Conservation (phyloP, 2,797 vertebrate species). For the Pterois miles region DNA sequence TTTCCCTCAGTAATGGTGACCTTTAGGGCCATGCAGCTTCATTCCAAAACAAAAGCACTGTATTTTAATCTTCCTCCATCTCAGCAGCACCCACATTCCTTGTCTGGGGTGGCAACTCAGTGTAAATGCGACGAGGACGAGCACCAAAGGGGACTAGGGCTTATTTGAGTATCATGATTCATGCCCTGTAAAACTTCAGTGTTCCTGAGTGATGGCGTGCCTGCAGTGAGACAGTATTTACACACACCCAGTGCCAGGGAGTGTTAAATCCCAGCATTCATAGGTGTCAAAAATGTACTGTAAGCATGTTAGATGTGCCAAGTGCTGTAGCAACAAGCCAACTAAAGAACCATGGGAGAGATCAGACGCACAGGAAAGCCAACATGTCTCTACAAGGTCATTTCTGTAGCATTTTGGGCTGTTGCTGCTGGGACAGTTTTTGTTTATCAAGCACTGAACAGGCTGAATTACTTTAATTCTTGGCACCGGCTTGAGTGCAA, state of each 20-base stretch:
- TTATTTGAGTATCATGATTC: slow-evolving; percentile 25
- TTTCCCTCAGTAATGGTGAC: not conserved
- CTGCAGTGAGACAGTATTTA: slow-evolving; percentile 27
- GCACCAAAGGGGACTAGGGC: slow-evolving; percentile 2
- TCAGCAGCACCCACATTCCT: slow-evolving; percentile 52
- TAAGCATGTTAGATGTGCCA: slow-evolving; percentile 56
- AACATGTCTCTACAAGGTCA: slow-evolving; percentile 82
- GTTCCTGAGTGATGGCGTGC: slow-evolving; percentile 38
- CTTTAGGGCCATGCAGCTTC: not conserved
- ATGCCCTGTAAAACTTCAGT: slow-evolving; percentile 24
- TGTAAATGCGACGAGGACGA: slow-evolving; percentile 11
- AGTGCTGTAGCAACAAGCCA: slow-evolving; percentile 64
- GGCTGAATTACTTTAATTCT: slow-evolving; percentile 73
- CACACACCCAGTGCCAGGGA: slow-evolving; percentile 52
- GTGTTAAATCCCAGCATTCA: slow-evolving; percentile 62
- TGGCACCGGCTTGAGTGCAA: slow-evolving; percentile 69
- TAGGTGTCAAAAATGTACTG: slow-evolving; percentile 62
- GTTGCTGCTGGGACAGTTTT: slow-evolving; percentile 45
- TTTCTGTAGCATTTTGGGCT: slow-evolving; percentile 41
- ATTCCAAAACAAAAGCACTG: slow-evolving; percentile 21
- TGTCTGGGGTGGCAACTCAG: slow-evolving; percentile 6
- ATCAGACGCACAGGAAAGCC: slow-evolving; percentile 56
- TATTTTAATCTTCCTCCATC: slow-evolving; percentile 20
- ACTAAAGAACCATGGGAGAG: slow-evolving; percentile 44
- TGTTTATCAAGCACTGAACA: slow-evolving; percentile 68